Base-by-base conservation (phyloP, 2,888 invertebrate species). In the Leucophora obtusa region DNA sequence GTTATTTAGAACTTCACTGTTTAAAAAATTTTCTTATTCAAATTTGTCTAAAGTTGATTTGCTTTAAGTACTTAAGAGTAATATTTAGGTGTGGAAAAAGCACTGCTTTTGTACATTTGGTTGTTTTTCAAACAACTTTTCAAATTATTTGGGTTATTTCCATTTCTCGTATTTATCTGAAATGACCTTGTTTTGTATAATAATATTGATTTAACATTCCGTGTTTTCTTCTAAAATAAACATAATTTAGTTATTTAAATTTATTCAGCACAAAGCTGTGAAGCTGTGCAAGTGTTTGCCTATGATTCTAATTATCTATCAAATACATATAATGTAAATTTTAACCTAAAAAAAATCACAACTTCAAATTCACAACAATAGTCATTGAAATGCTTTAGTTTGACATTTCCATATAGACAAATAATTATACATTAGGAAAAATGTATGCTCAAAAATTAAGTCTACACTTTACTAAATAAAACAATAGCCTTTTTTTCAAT, bases 301-400 rank as follows among this genome's bases (percentile, higher is more conserved):
- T 51, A 18, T 9, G 11, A 51, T 51, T 54, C 9, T 54, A 24
- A 54, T 8, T 54, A 14, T 54, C 21, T n/a, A 47, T 47, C n/a
- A 47, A 47, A 47, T 6, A 5, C n/a, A n/a, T n/a, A n/a, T 14
- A n/a, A n/a, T 47, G 38, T 11, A 38, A 38, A 38, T 2, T 38
- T 38, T 14, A 38, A 11, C 11, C 10, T 11, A 11, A 38, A 38
- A 10, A 38, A 38, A 11, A 47, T n/a, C 43, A 47, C 6, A n/a
- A 3, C 38, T 33, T 58, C n/a, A 15, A 58, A 33, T 35, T 17
- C 33, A 33, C 10, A n/a, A 35, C 17, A 59, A 59, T 59, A 18
- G 18, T 38, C 38, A 59, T 38, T 59, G 35, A 58, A 18, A 35
- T 59, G 18, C 38, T 59, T 35, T 59, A 59, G 18, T 59, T 59